Evolutionary conservation across 2,888 invertebrate species (phyloP), one percentile per base, ranked within the genome.

Genomic region (Lomographa bimaculata): DNA sequence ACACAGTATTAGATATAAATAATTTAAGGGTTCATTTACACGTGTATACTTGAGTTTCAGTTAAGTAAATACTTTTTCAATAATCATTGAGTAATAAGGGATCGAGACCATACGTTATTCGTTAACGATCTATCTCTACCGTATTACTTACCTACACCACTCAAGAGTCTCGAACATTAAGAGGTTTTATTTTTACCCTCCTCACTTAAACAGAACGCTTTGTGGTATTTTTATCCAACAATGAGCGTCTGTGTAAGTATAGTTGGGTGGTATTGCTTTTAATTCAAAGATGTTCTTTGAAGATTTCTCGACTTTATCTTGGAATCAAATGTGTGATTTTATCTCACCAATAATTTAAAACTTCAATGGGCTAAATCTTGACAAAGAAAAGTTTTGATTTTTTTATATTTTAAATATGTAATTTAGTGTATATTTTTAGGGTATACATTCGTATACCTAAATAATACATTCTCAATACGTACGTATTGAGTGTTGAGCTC

Each of bases 181-280:
- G 44, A 42, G 45, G 44, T 53, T 54, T 53, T 51, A 47, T 50
- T 51, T 54, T 49, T 51, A 47, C 38, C 26, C 42, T 35, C 48
- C 44, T 46, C 34, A 36, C 38, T 47, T 41, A 36, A 44, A 54
- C 45, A 32, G 35, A 46, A 37, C 49, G 43, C 51, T 47, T 48
- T 49, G 54, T 54, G 47, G 45, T 47, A 47, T 54, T 50, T 54
- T 51, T 51, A 49, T 39, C 47, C 24, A 51, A 54, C 54, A 54
- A 47, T 43, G 49, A 41, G 21, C 35, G 36, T 39, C 36, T 54
- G 49, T 51, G 29, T 38, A 35, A 18, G 18, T 12, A 20, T 5
- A 10, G 24, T 7, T 23, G 23, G 11, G 25, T 29, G 42, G 30
- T 44, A 46, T 49, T 37, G 28, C 46, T 46, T 27, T 37, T 19